phyloP scores from a whole-genome alignment of 1,140 invertebrate genomes.

The Aphaenogaster floridana region DNA sequence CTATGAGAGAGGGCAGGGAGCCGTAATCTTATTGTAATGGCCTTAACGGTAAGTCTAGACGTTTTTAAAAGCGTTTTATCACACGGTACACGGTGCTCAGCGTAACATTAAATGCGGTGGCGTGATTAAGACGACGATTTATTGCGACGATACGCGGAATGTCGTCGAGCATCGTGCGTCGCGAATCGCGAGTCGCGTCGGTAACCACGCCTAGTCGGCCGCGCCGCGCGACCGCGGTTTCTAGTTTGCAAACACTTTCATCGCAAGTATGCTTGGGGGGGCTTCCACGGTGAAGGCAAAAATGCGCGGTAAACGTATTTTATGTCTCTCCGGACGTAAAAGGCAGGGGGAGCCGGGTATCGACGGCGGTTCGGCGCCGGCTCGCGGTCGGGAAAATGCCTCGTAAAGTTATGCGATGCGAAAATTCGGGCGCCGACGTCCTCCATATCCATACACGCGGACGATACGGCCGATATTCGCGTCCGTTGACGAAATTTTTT shows the following conservation, averaged over 20 bases:
- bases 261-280: conserved; percentile 44
- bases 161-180: conserved; percentile 31
- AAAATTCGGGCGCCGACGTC: conserved; percentile 49
- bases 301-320: conserved; percentile 50
- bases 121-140: conserved; percentile 56
- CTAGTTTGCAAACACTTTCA: conserved; percentile 62
- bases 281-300: conserved; percentile 25
- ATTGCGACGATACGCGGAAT: conserved; percentile 38
- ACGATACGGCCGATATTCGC: background rate
- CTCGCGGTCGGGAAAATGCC: conserved; percentile 41
- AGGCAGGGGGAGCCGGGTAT: conserved; percentile 36
- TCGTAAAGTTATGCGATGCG: conserved; percentile 54
- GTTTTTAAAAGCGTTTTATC: conserved; percentile 5
- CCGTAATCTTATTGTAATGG: background rate
- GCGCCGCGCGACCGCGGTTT: conserved; percentile 19
- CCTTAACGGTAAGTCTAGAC: background rate
- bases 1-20: background rate
- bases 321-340: conserved; percentile 54
- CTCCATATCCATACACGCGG: background rate
- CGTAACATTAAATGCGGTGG: conserved; percentile 26
- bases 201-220: conserved; percentile 47
- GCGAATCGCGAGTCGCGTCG: conserved; percentile 41
- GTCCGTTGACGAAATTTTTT: conserved; percentile 28
- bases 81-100: background rate
- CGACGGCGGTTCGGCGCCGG: conserved; percentile 44